Conservation (phyloP, 2,888 invertebrate genomes). For the Lycocerus yunnanus region DNA sequence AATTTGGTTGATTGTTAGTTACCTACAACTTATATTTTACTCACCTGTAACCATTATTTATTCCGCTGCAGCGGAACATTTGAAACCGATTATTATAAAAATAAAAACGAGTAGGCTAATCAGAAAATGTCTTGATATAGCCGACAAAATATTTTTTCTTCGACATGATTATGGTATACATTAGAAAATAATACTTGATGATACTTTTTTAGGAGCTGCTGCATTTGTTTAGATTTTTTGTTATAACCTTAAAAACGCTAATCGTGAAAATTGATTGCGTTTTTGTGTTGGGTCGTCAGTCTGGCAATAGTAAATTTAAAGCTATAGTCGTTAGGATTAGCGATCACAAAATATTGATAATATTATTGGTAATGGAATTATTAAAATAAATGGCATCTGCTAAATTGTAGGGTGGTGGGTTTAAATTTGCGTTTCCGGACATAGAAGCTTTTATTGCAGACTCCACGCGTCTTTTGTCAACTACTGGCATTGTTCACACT, state of each 20-base stretch:
- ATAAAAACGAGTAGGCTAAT: not conserved
- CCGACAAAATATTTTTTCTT: not conserved
- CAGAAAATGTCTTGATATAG: not conserved
- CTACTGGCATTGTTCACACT: slow-evolving; percentile 26
- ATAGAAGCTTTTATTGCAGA: slow-evolving; percentile 2
- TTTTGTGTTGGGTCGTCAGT: not conserved
- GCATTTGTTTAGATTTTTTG: not conserved
- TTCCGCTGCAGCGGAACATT: not conserved
- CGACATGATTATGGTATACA: not conserved
- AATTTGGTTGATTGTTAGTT: slow-evolving; percentile 1
- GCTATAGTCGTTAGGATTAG: not conserved
- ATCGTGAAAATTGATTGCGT: not conserved
- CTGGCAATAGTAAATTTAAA: not conserved
- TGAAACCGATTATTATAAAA: not conserved
- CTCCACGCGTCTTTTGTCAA: slow-evolving; percentile 29
- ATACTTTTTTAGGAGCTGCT: not conserved
- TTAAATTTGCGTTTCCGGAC: slow-evolving; percentile 25
- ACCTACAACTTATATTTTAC: not conserved
- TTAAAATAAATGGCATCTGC: slow-evolving; percentile 16
- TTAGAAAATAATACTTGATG: not conserved
- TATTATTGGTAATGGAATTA: not conserved
- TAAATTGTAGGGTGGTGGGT: slow-evolving; percentile 10
- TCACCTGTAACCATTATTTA: not conserved
- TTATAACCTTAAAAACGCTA: not conserved
- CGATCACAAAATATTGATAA: not conserved